Conservation (phyloP, 2,888 invertebrate genomes). For the Leucophenga maculata region DNA sequence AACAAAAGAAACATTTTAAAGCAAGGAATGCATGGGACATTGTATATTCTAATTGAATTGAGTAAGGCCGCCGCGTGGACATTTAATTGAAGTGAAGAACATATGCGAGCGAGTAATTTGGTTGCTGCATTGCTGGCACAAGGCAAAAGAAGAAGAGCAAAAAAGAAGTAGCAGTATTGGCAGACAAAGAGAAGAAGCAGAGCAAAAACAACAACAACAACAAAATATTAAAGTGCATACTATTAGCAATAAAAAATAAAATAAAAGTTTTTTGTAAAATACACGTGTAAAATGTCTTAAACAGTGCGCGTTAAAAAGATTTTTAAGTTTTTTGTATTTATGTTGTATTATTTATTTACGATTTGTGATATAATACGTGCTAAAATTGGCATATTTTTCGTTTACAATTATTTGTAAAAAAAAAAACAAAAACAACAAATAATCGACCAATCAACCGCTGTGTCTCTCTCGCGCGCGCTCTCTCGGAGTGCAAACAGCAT, state of each 20-base stretch:
- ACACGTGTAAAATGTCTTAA: too few relatives aligned
- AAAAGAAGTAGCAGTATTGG: background rate
- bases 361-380: constrained; percentile 7
- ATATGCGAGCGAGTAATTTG: too few relatives aligned
- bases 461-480: too few relatives aligned
- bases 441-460: background rate
- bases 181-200: background rate
- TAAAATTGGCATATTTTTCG: background rate
- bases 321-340: background rate
- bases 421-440: background rate
- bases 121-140: background rate
- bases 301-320: background rate
- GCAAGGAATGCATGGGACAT: background rate
- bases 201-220: background rate
- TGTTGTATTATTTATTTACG: background rate
- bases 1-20: too few relatives aligned
- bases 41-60: background rate
- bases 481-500: background rate
- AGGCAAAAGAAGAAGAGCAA: background rate
- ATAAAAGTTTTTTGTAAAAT: too few relatives aligned
- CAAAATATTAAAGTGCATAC: background rate
- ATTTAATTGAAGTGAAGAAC: constrained; percentile 1
- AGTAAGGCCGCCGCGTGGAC: constrained; percentile 12
- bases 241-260: background rate
- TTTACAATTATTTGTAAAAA: background rate